These are phyloP conservation scores for Phaedon cochleariae DNA, from an alignment of 2,888 invertebrate genomes.

Conservation along the genomic window DNA sequence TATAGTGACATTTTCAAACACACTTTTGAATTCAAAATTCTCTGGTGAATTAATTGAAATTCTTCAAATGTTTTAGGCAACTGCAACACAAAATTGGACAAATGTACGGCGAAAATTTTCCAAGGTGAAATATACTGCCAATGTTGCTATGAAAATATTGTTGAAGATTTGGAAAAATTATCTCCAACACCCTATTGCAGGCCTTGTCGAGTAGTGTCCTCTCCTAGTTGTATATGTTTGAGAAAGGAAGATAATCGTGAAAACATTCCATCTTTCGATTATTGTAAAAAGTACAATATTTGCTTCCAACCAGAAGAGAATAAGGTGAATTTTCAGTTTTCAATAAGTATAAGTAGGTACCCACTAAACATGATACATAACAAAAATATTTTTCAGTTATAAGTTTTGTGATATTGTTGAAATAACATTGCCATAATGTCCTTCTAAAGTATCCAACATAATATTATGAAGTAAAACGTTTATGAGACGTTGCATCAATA, in stretches of 20 bases:
- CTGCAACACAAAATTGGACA: conserved; percentile 44
- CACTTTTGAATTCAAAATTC: background rate
- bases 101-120: conserved; percentile 47
- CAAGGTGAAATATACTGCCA: conserved; percentile 50
- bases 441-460: too few species aligned
- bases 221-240: conserved; percentile 41
- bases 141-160: conserved; percentile 36
- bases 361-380: too few species aligned
- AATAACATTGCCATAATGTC: too few species aligned
- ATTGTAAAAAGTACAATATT: conserved; percentile 28
- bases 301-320: conserved; percentile 29
- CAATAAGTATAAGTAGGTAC: too few species aligned
- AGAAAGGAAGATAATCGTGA: conserved; percentile 21
- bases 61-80: conserved; percentile 40
- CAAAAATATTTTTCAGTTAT: too few species aligned
- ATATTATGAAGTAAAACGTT: too few species aligned
- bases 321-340: too few species aligned
- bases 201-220: conserved; percentile 42
- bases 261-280: conserved; percentile 17
- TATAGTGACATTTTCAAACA: background rate
- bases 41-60: background rate
- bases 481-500: too few species aligned
- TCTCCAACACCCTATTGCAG: conserved; percentile 27
- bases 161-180: conserved; percentile 40
- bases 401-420: too few species aligned